A percentile compares a stretch with the other conserved stretches of the same genome.
These are phyloP conservation scores for Digitonthophagus gazella DNA, from an alignment of 2,888 invertebrate genomes.

Conservation along the genomic window DNA sequence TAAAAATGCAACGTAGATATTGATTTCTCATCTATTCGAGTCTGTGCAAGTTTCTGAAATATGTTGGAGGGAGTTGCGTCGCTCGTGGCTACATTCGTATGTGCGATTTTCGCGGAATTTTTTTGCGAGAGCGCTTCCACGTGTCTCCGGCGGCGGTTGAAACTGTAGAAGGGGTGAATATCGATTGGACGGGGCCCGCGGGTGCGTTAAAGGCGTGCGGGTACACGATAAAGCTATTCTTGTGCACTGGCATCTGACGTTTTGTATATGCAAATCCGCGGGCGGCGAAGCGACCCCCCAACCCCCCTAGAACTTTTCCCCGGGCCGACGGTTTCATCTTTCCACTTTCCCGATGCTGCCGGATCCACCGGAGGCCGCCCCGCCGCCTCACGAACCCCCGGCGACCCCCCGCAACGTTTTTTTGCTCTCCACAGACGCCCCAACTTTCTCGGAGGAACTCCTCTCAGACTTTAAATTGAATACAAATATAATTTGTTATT, in stretches of 20 bases:
- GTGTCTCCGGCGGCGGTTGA: conserved; percentile 8
- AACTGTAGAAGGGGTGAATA: conserved; percentile 27
- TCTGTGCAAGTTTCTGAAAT: neutral
- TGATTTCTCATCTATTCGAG: neutral
- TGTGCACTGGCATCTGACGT: conserved; percentile 37
- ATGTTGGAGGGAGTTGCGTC: neutral
- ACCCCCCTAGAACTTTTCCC: conserved; percentile 20
- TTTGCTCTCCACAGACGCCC: conserved; percentile 20
- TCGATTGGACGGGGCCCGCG: conserved; percentile 24
- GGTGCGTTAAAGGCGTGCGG: conserved; percentile 32
- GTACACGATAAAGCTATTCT: conserved; percentile 38
- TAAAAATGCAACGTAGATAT: neutral
- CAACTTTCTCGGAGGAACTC: conserved; percentile 18
- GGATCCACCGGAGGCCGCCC: conserved; percentile 12
- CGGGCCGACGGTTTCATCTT: conserved; percentile 21
- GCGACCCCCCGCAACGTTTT: conserved; percentile 10
- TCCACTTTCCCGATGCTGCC: conserved; percentile 21
- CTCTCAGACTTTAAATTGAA: conserved; percentile 37
- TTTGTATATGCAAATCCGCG: conserved; percentile 39
- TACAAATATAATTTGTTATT: conserved; percentile 38
- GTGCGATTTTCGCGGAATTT: conserved; percentile 7
- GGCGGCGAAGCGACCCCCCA: conserved; percentile 31
- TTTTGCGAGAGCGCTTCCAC: neutral
- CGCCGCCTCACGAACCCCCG: no score
- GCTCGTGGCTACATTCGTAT: neutral